Base-by-base conservation (phyloP, 2,888 invertebrate species). In the Melanargia galathea region DNA sequence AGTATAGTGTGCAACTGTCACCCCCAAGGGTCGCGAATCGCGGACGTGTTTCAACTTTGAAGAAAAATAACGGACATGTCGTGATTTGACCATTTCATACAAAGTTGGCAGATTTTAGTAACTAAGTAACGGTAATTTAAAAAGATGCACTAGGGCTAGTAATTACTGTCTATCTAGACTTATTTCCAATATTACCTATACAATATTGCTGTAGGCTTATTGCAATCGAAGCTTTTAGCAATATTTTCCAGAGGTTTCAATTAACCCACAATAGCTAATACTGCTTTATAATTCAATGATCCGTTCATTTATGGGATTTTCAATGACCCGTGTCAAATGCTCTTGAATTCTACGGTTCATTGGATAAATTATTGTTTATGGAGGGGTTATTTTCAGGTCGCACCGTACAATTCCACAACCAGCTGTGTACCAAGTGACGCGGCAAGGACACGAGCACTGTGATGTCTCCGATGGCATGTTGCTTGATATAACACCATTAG, bases 381-480 rank as follows among this genome's bases (percentile, higher is more conserved):
- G 40, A 62, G 60, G 62, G 64, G 35, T 60, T 56, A 64, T 69
- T 69, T 77, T 72, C 79, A 93, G 93, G 81, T 80, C 86, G 65
- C 93, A 93, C 75, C 93, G 91, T 67, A 88, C 92, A 52, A 89
- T 92, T 20, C 81, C 93, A 26, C 91, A 92, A 76, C 92, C 93
- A 61, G 92, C 93, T 10, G 94, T 95, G 69, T 95, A 94, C 82
- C 94, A 94, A 82, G 95, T 95, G 75, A 94, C 94, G 60, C 91
- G 95, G 54, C 93, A 93, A 72, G 95, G 95, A 4, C 94, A 94
- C 82, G 94, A 94, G 76, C 93, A 94, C 76, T 95, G 95, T 80
- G 95, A 95, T 79, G 92, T 94, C 69, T 93, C 94, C 13, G 95
- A 94, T 73, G 95, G 95, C 57, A 93, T 94, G 79, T 85, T 94